These are phyloP conservation scores for Lordiphosa mommai DNA, from an alignment of 1,140 invertebrate genomes.

Conservation along the genomic window DNA sequence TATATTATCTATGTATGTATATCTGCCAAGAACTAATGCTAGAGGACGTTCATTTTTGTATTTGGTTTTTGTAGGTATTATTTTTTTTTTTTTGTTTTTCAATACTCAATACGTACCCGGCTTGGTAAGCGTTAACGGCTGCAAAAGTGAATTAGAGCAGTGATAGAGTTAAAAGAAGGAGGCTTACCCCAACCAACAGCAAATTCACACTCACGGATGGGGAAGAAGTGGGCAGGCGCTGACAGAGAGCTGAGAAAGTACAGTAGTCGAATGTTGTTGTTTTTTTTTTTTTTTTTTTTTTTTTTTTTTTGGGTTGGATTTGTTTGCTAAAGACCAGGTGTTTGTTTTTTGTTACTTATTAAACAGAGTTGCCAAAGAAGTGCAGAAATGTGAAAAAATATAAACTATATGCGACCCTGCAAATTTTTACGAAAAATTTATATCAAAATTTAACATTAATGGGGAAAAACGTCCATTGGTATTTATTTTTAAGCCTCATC, in stretches of 20 bases:
- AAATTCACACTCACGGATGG: slow-evolving; percentile 25
- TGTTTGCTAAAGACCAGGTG: not conserved
- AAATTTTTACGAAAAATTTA: too few species aligned
- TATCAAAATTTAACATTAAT: too few species aligned
- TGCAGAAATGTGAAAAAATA: too few species aligned
- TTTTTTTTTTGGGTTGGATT: slow-evolving; percentile 1
- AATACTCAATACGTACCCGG: slow-evolving; percentile 62
- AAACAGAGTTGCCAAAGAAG: too few species aligned
- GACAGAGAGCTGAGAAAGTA: slow-evolving; percentile 38
- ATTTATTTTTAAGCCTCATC: too few species aligned
- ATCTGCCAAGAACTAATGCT: slow-evolving; percentile 20
- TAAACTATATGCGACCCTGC: too few species aligned
- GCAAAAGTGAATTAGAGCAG: slow-evolving; percentile 46
- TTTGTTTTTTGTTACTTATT: not conserved
- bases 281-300: slow-evolving; percentile 1
- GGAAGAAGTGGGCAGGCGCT: slow-evolving; percentile 35
- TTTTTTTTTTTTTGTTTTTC: too few species aligned
- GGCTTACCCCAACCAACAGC: slow-evolving; percentile 60
- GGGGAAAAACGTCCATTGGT: too few species aligned
- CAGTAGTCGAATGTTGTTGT: slow-evolving; percentile 22
- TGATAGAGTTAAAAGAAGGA: slow-evolving; percentile 36
- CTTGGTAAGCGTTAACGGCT: slow-evolving; percentile 36
- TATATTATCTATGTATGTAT: slow-evolving; percentile 21
- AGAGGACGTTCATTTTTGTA: slow-evolving; percentile 19
- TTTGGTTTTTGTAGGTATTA: slow-evolving; percentile 30